Evolutionary conservation across 2,797 vertebrate species (phyloP).

Genomic region (Spinibarbus caldwelli): DNA sequence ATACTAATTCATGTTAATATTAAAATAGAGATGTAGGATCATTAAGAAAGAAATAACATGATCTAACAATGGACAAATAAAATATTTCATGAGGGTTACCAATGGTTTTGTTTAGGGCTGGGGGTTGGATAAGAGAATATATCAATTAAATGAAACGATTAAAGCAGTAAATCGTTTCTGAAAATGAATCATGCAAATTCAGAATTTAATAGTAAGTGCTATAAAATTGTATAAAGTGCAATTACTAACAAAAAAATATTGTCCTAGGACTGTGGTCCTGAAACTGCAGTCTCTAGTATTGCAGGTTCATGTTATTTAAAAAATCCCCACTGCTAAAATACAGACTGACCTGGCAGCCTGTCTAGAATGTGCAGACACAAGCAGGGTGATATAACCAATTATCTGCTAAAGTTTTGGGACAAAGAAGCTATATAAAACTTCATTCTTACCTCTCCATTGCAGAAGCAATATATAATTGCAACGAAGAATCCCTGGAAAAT

Average conservation of each 20-base stretch:
- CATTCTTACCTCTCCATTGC: slow-evolving; percentile 93
- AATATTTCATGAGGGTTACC: too few relatives aligned
- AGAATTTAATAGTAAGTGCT: background rate
- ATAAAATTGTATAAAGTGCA: background rate
- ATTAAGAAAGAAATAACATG: too few relatives aligned
- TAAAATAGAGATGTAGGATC: too few relatives aligned
- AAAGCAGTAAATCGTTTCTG: background rate
- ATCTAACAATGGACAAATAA: too few relatives aligned
- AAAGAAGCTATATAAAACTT: background rate
- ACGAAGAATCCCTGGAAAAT: slow-evolving; percentile 92
- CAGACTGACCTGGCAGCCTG: background rate
- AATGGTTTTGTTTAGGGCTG: too few relatives aligned
- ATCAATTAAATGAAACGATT: background rate
- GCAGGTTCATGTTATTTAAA: background rate
- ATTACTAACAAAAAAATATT: too few relatives aligned
- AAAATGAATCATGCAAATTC: background rate
- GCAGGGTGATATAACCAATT: too few relatives aligned
- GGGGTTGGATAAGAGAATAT: background rate
- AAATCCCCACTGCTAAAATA: background rate
- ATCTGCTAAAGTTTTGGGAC: too few relatives aligned
- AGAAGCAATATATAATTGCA: slow-evolving; percentile 99
- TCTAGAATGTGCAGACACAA: background rate
- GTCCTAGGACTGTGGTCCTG: background rate
- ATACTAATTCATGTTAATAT: background rate
- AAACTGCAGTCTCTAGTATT: too few relatives aligned